Conservation (phyloP, 2,888 invertebrate genomes). For the Scaptomyza flava region DNA sequence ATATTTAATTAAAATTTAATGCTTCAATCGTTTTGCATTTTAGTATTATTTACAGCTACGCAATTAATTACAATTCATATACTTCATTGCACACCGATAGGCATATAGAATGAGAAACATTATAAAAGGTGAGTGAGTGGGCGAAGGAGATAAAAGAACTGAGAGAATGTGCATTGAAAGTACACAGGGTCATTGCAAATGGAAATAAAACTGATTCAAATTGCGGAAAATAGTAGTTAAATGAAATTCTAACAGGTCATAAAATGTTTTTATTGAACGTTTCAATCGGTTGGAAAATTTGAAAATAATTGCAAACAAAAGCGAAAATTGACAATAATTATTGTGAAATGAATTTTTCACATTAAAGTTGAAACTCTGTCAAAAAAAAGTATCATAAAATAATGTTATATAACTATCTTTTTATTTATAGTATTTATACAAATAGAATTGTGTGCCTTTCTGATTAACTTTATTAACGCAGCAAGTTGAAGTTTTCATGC, state of each 20-base stretch:
- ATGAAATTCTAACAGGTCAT: constrained; percentile 31
- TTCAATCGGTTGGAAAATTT: constrained; percentile 59
- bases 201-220: constrained; percentile 53
- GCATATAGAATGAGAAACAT: constrained; percentile 1
- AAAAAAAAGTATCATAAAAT: no score
- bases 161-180: constrained; percentile 32
- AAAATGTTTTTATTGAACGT: constrained; percentile 20
- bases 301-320: constrained; percentile 57
- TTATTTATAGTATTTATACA: neutral
- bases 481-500: constrained; percentile 10
- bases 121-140: neutral
- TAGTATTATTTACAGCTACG: constrained; percentile 47
- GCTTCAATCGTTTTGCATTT: constrained; percentile 30
- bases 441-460: neutral
- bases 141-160: neutral
- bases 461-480: constrained; percentile 50
- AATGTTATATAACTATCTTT: no score
- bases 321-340: constrained; percentile 48
- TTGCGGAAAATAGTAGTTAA: constrained; percentile 33
- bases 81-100: constrained; percentile 43
- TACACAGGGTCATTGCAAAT: constrained; percentile 27
- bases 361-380: no score
- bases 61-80: constrained; percentile 55
- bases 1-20: constrained; percentile 59
- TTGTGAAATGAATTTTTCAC: neutral